Evolutionary conservation across 2,888 invertebrate species (phyloP), one percentile per base, ranked within the genome.

Genomic region (Drosophila kuntzei): DNA sequence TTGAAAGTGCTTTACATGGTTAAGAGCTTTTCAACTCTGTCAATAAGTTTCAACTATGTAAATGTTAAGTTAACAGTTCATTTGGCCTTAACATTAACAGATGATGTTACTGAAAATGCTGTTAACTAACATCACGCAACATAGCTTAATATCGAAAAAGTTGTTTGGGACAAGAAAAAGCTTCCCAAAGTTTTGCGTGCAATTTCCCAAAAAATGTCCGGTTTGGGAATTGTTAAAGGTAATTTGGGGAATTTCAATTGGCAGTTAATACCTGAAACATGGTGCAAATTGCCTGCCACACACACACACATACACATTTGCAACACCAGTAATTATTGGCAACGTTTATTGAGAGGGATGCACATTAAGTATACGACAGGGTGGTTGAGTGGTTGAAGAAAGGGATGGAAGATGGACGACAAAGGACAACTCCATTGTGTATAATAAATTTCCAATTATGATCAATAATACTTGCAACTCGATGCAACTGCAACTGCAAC

Each of bases 391-490:
- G 46, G 7, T 16, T 46, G 27, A 9, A 8, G 25, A 11, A 39
- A 41, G 12, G 7, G 25, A n/a, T n/a, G 16, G 16, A 3, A 25
- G 34, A 46, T 36, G 53, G 39, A 61, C 43, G 58, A 41, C 80
- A 22, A 54, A 63, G 62, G 70, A 61, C 76, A 65, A 68, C 64
- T 82, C 86, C 65, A 59, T 75, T 73, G 89, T 73, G 89, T 80
- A 83, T 68, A 86, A 89, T 88, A 86, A 78, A 86, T 88, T 88
- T 80, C 67, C 89, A 89, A 88, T 88, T 86, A 88, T 86, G 83
- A 88, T 69, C 70, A 84, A 39, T 64, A n/a, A n/a, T n/a, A 11
- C 29, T 32, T 22, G 43, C 22, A 22, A 22, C n/a, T 22, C 22
- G 20, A 6, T 41, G 41, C 29, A 46, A 14, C 14, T 25, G n/a